Percentiles rank a stretch among this genome's conserved stretches.
Evolutionary conservation across 1,140 invertebrate species (phyloP).

Genomic region (Papilio glaucus): DNA sequence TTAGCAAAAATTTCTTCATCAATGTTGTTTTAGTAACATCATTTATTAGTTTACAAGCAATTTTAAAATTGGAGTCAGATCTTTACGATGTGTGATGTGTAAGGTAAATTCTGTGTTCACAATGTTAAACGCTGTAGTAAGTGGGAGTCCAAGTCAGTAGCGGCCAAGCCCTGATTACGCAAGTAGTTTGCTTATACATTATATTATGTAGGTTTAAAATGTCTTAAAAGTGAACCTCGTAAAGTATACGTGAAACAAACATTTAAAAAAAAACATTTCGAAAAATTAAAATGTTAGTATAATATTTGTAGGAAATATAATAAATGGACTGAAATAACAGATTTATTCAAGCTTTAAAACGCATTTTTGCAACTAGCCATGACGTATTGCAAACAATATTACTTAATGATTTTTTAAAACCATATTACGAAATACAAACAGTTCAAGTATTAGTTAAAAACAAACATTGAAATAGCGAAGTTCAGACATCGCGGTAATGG

Average conservation of each 20-base stretch:
- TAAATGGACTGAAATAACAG: no score
- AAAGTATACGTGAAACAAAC: background rate
- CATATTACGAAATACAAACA: background rate
- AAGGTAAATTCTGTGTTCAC: conserved; percentile 49
- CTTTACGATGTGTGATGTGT: background rate
- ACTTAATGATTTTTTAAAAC: background rate
- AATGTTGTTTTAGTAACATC: background rate
- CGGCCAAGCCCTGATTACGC: conserved; percentile 62
- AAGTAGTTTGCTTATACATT: conserved; percentile 51
- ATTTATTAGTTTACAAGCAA: background rate
- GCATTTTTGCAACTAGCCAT: background rate
- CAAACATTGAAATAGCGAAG: conserved; percentile 28
- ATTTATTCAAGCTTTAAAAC: no score
- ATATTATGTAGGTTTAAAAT: conserved; percentile 20
- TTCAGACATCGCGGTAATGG: background rate
- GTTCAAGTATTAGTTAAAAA: background rate
- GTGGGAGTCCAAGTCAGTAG: conserved; percentile 46
- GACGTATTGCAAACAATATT: background rate
- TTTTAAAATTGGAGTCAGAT: background rate
- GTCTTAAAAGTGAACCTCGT: conserved; percentile 1
- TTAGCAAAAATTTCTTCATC: background rate
- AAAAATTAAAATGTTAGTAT: no score
- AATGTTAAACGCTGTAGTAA: conserved; percentile 56
- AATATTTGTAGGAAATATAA: no score
- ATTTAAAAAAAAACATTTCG: no score